Base-by-base conservation (phyloP, 1,140 invertebrate genomes). In the Acromyrmex heyeri region DNA sequence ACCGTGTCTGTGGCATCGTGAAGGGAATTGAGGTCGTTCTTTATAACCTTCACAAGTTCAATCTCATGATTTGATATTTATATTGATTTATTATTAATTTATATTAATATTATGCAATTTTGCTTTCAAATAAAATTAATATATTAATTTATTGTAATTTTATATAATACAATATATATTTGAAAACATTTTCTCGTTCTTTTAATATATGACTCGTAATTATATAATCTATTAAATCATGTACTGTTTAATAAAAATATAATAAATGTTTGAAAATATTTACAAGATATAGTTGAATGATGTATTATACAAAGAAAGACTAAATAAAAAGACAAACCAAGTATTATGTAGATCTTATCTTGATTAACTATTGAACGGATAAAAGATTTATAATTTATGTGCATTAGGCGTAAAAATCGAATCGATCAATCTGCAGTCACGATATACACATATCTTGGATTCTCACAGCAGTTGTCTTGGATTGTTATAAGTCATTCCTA, bases 401-500 rank as follows among this genome's bases (percentile, higher is more conserved):
- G 21, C 38, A 44, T 70, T 59, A n/a, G 34, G n/a, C n/a, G 27
- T 7, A 75, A 73, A 79, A 82, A 59, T 72, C 34, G 38, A 21
- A 14, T 73, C 2, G 67, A 82, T 82, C 59, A 82, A 73, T 73
- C 24, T 38, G 70, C n/a, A 16, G 48, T 50, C 48, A 50, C 48
- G 38, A 72, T 73, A 57, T 21, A 21, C 21, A 21, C 21, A 21
- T 79, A 79, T 79, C 77, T 79, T 38, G n/a, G 62, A 79, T 67
- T 75, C 53, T 75, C 69, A 3, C 21, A 38, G 44, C 53, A 21
- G 59, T 75, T 75, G 38, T 81, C 77, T 81, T 24, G 62, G 53
- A 81, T 61, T 7, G 55, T 83, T 75, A 83, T 83, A 73, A 83
- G 73, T 83, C 79, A 83, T 75, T 70, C n/a, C 2, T 34, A 3